Evolutionary conservation across 2,888 invertebrate genomes (phyloP), one percentile per base, ranked within the genome.

Genomic region (Dysmachus trigonus): DNA sequence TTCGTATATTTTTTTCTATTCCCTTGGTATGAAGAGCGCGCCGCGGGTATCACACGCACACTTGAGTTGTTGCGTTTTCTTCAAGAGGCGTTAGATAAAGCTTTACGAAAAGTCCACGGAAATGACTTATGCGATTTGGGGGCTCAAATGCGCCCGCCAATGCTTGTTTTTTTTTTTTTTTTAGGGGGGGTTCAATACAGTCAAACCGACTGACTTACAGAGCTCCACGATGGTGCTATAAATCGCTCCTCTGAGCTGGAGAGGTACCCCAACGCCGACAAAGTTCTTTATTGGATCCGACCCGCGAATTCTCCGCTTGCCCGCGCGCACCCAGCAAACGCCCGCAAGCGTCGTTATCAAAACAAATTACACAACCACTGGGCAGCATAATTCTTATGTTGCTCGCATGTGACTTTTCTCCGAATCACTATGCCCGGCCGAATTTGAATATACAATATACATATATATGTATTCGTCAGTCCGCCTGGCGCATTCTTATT

Each of bases 341-440:
- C n/a, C 47, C 47, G 47, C 47, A 47, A 6, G 47, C 47, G 33
- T 73, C 33, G 73, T 18, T 73, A 73, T 73, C 73, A 73, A 73
- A 73, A 73, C 73, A 73, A 73, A 73, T 73, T 73, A 73, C 73
- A 73, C 33, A 73, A 73, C 73, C 33, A 73, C 31, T 73, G 31
- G 73, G 73, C 73, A 73, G 33, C 73, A 73, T 73, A 73, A 73
- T 73, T 73, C 33, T 73, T 73, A 73, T 73, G 73, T 73, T 73
- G 73, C 31, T 31, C 73, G 73, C 73, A 73, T 73, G 31, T 33
- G 73, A 73, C 33, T 73, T 33, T 73, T 33, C 33, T 31, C 31
- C 73, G 33, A 73, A 73, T 73, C 73, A 73, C 27, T 5, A 31
- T 27, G 62, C 62, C 62, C 27, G 62, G 62, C 27, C 62, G 62